Base-by-base conservation (phyloP, 2,888 invertebrate species). In the Macrosiphum euphorbiae region DNA sequence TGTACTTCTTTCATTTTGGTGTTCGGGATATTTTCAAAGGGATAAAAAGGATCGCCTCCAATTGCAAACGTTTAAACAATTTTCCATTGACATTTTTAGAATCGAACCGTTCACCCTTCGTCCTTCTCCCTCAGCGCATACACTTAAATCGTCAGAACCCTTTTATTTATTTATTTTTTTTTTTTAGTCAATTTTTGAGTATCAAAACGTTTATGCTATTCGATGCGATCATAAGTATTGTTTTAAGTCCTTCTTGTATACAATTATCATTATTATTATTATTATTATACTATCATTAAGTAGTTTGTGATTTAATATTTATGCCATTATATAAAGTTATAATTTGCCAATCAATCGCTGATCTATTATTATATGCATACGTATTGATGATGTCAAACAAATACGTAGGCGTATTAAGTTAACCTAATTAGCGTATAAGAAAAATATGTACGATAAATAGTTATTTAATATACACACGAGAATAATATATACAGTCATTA, bases 291-390 rank as follows among this genome's bases (percentile, higher is more conserved):
- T 92, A 86, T 47, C 28, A 61, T 92, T 89, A 90, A 90, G 26
- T 94, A 90, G 93, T 86, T 94, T 94, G 93, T 94, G 93, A 94
- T 94, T 55, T 94, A 94, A 86, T 93, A 89, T 93, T 89, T 93
- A 93, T 94, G 93, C 93, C 93, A 94, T 94, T 94, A 85, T 86
- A 90, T 90, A 90, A 86, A 90, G 11, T 89, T 89, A 94, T 90
- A 90, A 94, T 94, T 94, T 90, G 93, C 90, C 93, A 94, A 94
- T 85, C 35, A n/a, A 89, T 92, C 55, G n/a, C 28, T 26, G 78
- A 88, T 92, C 92, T 78, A 91, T 93, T 85, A 93, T 94, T 89
- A 84, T 89, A 41, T 89, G 52, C 84, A 26, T 89, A 55, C 84
- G 55, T 47, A 78, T 88, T n/a, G 44, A 55, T 50, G 47, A 44